These are phyloP conservation scores for Alviniconcha strummeri DNA, from an alignment of 2,888 invertebrate species.

Conservation along the genomic window DNA sequence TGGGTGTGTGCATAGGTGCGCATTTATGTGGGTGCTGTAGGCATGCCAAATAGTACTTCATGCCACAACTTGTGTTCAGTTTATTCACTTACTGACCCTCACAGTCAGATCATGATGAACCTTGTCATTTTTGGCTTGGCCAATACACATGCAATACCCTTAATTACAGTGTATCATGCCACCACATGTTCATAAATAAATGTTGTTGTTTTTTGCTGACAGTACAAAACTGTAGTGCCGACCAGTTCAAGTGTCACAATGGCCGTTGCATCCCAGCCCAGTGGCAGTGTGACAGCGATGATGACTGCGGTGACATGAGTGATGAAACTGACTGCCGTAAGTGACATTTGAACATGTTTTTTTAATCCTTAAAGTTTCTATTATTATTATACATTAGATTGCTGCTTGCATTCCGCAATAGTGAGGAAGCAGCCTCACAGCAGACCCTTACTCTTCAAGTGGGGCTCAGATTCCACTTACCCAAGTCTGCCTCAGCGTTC, in stretches of 20 bases:
- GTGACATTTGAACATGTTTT: neutral
- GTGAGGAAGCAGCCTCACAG: constrained; percentile 7
- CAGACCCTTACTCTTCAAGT: too few species aligned
- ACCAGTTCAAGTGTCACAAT: constrained; percentile 59
- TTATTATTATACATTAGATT: neutral
- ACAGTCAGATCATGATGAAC: too few species aligned
- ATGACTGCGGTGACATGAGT: constrained; percentile 25
- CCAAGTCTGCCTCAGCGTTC: too few species aligned
- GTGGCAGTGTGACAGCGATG: constrained; percentile 24
- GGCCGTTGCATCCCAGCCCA: constrained; percentile 32
- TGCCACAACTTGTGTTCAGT: too few species aligned
- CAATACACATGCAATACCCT: too few species aligned
- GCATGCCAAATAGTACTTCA: too few species aligned
- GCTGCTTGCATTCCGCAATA: constrained; percentile 54
- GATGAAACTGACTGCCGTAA: constrained; percentile 20
- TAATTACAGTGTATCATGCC: too few species aligned
- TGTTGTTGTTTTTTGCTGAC: constrained; percentile 14
- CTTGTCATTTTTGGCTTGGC: too few species aligned
- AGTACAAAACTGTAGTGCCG: constrained; percentile 47
- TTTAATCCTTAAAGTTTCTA: neutral
- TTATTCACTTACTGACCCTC: too few species aligned
- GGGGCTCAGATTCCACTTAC: too few species aligned
- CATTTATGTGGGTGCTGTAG: neutral
- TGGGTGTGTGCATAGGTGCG: neutral
- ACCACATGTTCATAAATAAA: too few species aligned